Evolutionary conservation across 2,113 vertebrate species (phyloP), one percentile per base, ranked within the genome.

Genomic region (Typhlomys cinereus): DNA sequence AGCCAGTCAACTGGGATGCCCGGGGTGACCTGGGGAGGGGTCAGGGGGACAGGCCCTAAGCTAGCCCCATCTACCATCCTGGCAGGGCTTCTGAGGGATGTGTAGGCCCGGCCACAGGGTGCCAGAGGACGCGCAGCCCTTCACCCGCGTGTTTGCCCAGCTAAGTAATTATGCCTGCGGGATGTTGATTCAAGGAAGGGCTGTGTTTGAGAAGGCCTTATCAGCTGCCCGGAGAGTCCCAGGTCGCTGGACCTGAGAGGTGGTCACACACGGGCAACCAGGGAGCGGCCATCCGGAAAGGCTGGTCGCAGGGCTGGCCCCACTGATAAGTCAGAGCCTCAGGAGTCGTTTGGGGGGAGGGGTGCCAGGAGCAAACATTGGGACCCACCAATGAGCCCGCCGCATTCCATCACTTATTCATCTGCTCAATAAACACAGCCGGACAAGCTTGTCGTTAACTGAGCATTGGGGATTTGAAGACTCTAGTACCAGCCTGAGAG

Each of bases 21-120:
- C 2, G 59, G 76, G 59, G 36, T 25, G 0, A 67, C 85, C 80
- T 66, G 66, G 73, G 71, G 61, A 36, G 91, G 48, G 59, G 76
- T 27, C n/a, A n/a, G n/a, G n/a, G n/a, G n/a, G n/a, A n/a, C n/a
- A n/a, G 11, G 39, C 54, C 73, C 64, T 36, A 9, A 71, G 69
- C 76, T 52, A 39, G 84, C 31, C 41, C 82, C 93, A 94, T 92
- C 93, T 95, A 92, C 85, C 27, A 8, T 80, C 82, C 81, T 93
- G 90, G 94, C 90, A 61, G 50, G 76, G 52, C 15, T 46, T 91
- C 85, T 82, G 85, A 92, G 91, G 73, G 95, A 71, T 7, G 1
- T 70, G 94, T 95, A 76, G 81, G 85, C 84, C 62, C 90, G 61
- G 81, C 67, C 59, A 88, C 36, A 14, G 23, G 62, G 80, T 3